Base-by-base conservation (phyloP, 2,113 vertebrate genomes). In the Sander lucioperca region DNA sequence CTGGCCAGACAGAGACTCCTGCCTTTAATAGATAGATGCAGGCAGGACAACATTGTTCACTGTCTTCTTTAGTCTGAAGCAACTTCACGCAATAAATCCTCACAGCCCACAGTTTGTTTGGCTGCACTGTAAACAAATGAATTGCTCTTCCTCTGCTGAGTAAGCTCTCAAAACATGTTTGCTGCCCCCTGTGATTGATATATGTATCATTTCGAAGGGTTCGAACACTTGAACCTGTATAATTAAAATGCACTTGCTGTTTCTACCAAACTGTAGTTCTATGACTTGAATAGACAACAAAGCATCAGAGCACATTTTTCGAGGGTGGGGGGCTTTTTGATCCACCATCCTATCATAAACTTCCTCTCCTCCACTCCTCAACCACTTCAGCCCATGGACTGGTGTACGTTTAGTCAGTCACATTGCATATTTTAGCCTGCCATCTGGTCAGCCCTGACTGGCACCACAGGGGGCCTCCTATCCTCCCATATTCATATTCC, bases 401-500 rank as follows among this genome's bases (percentile, higher is more conserved):
- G 85, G 77, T 77, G 79, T 79, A 80, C 80, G 48, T 92, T 92
- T 89, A 97, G 95, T 96, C 95, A 97, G 95, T 96, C 95, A 92
- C 96, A 97, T 97, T 97, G 96, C 96, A 96, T 96, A 92, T 94
- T 93, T 97, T 96, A 97, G 95, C 96, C 95, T 88, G 96, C 97
- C 97, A 97, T 98, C 97, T 98, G 97, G 97, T 96, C 96, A 97
- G 97, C 86, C 83, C 82, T 91, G 83, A 85, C 96, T 96, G 95
- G 86, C 94, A 94, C 94, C 95, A 92, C 96, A 94, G 96, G 96
- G 95, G 95, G 94, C 96, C 96, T 95, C 96, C 96, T 66, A 86
- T 87, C 89, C 74, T 96, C 95, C 96, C 97, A 95, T 96, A 97
- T 97, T 97, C 97, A 97, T 97, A 98, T 98, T 98, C 97, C 95